These are phyloP conservation scores for Microhierax caerulescens DNA, from an alignment of 2,797 vertebrate genomes.

Conservation along the genomic window DNA sequence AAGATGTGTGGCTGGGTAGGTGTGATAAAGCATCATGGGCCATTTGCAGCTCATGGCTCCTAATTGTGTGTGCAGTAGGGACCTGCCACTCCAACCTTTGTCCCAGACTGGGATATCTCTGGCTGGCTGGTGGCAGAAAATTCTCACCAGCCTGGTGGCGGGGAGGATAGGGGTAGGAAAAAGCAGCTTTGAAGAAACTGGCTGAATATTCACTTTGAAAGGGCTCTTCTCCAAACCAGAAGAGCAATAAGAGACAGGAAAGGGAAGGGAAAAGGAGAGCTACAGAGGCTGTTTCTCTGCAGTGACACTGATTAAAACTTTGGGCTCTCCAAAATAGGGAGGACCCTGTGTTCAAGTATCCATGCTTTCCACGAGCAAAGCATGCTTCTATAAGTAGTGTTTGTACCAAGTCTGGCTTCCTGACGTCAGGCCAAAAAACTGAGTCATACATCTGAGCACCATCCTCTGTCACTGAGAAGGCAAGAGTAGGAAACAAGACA, in stretches of 20 bases:
- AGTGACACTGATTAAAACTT: background rate
- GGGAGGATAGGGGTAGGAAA: background rate
- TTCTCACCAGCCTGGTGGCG: background rate
- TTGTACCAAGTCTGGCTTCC: background rate
- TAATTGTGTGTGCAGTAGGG: background rate
- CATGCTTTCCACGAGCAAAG: background rate
- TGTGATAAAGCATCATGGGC: background rate
- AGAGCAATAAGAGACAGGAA: background rate
- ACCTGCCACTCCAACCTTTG: background rate
- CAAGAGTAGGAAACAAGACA: background rate
- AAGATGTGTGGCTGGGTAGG: background rate
- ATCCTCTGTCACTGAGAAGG: background rate
- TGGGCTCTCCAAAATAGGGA: background rate
- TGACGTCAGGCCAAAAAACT: background rate
- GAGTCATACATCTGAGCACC: background rate
- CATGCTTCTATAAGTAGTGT: background rate
- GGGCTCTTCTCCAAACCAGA: background rate
- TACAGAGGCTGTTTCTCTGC: background rate
- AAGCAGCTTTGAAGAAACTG: background rate
- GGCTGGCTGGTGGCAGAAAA: background rate
- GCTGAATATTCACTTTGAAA: background rate
- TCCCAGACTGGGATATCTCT: background rate
- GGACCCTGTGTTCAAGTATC: background rate
- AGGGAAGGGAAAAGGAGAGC: background rate
- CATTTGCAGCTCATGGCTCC: background rate